Base-by-base conservation (phyloP, 2,797 vertebrate species). In the Pseudotriccus pelzelni region DNA sequence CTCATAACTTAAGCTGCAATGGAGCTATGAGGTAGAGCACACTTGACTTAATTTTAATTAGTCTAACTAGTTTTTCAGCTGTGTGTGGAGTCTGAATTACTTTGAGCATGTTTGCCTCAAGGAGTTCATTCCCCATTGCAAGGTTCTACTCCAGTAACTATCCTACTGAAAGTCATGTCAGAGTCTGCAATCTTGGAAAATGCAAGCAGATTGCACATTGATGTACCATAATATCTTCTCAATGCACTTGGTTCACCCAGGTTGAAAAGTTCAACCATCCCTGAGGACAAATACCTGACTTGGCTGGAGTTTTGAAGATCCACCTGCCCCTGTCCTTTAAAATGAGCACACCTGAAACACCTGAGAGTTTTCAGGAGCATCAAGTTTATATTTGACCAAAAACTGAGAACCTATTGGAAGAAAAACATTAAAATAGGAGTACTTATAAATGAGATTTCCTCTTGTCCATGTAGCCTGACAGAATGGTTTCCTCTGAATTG, bases 1-100 rank as follows among this genome's bases (percentile, higher is more conserved):
- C 11, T 52, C 37, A 9, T 39, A 59, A 83, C 22, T 30, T 82
- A 74, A 81, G 56, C 10, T 32, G 14, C 19, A 63, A 9, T 30
- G 24, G 12, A 46, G 9, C 10, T 74, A 52, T 63, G 41, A 77
- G 11, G 6, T 47, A 67, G 21, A 63, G 6, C 16, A 68, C 1
- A 4, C 24, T 47, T 64, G 8, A 41, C 1, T 68, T 89, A 82
- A 36, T 66, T 36, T 59, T 74, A 63, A 52, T 63, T 77, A 81
- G 47, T 81, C 34, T 56, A 67, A 28, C 15, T 37, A 44, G 14
- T 3, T 81, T 81, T 75, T 63, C 69, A 22, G 14, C 36, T 73
- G 7, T 1, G 0, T 8, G 0, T 55, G 39, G 24, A 10, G 10
- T 73, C 22, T 53, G 24, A 64, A 32, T 37, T 58, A 20, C n/a